Evolutionary conservation across 2,113 vertebrate genomes (phyloP).

Genomic region (Trematomus loennbergii): DNA sequence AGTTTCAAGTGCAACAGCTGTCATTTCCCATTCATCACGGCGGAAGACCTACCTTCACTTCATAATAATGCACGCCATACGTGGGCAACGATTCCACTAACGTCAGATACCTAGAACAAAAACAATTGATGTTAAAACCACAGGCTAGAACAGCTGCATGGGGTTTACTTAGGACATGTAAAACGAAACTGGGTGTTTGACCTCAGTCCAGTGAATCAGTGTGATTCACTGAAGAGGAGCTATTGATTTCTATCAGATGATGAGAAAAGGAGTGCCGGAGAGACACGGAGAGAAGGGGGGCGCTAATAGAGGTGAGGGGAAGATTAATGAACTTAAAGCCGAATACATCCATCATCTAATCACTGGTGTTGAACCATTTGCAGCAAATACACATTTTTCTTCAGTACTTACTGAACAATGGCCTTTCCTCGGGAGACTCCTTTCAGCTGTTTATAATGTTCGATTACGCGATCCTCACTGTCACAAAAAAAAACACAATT

Average conservation of each 20-base stretch:
- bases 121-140: constrained; percentile 40
- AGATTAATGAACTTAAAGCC: constrained; percentile 60
- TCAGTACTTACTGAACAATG: constrained; percentile 94
- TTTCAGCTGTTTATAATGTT: constrained; percentile 94
- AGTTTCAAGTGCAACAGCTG: constrained; percentile 31
- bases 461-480: constrained; percentile 97
- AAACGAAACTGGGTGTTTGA: constrained; percentile 23
- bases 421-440: constrained; percentile 96
- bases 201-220: constrained; percentile 34
- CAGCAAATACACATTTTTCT: constrained; percentile 16
- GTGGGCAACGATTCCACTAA: constrained; percentile 96
- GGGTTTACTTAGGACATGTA: constrained; percentile 23
- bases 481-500: constrained; percentile 14
- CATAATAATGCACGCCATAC: constrained; percentile 98
- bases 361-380: constrained; percentile 12
- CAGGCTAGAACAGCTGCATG: constrained; percentile 22
- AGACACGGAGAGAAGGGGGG: constrained; percentile 14
- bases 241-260: constrained; percentile 74
- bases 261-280: constrained; percentile 43
- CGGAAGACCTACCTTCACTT: constrained; percentile 92
- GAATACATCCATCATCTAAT: constrained; percentile 33
- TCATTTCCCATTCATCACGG: constrained; percentile 36
- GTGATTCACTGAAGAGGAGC: constrained; percentile 48
- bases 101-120: constrained; percentile 93
- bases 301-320: constrained; percentile 49